Percentiles rank a stretch among this genome's conserved stretches.
Conservation (phyloP, 2,888 invertebrate genomes). For the Cataglyphis livida region DNA sequence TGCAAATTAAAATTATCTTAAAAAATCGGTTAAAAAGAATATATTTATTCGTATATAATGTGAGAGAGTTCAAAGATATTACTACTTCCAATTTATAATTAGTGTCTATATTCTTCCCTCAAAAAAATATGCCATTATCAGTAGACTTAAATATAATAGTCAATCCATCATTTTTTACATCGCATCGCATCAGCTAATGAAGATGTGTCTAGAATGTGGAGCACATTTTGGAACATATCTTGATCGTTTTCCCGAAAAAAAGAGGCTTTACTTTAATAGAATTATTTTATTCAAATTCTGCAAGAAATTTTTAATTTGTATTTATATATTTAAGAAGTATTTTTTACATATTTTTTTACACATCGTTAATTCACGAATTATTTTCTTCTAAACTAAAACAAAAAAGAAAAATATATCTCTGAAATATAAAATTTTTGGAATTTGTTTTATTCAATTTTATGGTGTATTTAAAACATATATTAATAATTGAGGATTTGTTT, state of each 20-base stretch:
- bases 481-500: background rate
- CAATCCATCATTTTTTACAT: background rate
- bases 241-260: background rate
- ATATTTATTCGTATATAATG: background rate
- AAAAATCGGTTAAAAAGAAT: background rate
- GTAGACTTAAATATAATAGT: background rate
- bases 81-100: background rate
- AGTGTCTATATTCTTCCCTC: background rate
- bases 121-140: background rate
- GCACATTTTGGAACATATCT: background rate
- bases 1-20: background rate
- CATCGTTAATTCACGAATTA: background rate
- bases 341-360: background rate
- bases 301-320: too few species aligned
- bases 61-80: background rate
- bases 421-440: background rate
- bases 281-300: background rate
- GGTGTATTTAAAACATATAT: background rate
- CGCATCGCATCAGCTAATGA: background rate
- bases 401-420: background rate
- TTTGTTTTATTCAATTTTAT: background rate
- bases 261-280: background rate
- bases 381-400: background rate
- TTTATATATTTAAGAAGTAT: too few species aligned
- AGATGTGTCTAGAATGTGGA: background rate